A percentile compares a stretch with the other conserved stretches of the same genome.
Conservation (phyloP, 2,888 invertebrate species). For the Syritta pipiens region DNA sequence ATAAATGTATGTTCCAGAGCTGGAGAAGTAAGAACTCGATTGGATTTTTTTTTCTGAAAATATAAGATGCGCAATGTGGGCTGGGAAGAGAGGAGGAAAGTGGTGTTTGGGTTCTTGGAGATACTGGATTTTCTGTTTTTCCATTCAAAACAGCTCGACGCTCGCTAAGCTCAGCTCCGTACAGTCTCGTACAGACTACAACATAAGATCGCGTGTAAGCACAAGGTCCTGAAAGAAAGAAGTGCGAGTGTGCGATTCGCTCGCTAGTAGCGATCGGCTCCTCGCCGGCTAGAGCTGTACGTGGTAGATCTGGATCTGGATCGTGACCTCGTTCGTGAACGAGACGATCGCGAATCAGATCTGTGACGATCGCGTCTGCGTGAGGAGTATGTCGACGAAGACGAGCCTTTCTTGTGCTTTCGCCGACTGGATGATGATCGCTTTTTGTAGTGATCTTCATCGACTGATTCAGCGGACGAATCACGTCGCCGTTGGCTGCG, state of each 20-base stretch:
- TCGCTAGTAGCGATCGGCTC: slow-evolving; percentile 46
- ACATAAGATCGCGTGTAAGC: slow-evolving; percentile 36
- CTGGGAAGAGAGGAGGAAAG: slow-evolving; percentile 6
- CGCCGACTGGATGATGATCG: slow-evolving; percentile 41
- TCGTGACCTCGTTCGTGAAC: slow-evolving; percentile 70
- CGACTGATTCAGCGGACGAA: slow-evolving; percentile 73
- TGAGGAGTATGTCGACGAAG: slow-evolving; percentile 49
- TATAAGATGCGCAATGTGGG: slow-evolving; percentile 7
- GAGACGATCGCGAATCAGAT: slow-evolving; percentile 59
- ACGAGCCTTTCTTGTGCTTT: slow-evolving; percentile 28
- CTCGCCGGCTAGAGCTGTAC: slow-evolving; percentile 60
- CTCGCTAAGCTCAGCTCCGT: slow-evolving; percentile 33
- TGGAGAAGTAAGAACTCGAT: slow-evolving; percentile 32
- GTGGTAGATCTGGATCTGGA: slow-evolving; percentile 75
- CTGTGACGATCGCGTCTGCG: slow-evolving; percentile 44
- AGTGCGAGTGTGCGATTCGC: neutral
- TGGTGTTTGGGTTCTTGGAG: neutral
- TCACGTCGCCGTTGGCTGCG: slow-evolving; percentile 69
- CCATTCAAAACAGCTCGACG: neutral
- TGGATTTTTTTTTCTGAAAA: slow-evolving; percentile 43
- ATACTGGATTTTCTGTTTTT: slow-evolving; percentile 14
- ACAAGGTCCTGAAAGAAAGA: slow-evolving; percentile 48
- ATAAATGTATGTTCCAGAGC: slow-evolving; percentile 41
- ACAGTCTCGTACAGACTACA: slow-evolving; percentile 49
- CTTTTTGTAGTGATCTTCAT: slow-evolving; percentile 63